These are phyloP conservation scores for Platycnemis pennipes DNA, from an alignment of 2,888 invertebrate genomes.

Conservation along the genomic window DNA sequence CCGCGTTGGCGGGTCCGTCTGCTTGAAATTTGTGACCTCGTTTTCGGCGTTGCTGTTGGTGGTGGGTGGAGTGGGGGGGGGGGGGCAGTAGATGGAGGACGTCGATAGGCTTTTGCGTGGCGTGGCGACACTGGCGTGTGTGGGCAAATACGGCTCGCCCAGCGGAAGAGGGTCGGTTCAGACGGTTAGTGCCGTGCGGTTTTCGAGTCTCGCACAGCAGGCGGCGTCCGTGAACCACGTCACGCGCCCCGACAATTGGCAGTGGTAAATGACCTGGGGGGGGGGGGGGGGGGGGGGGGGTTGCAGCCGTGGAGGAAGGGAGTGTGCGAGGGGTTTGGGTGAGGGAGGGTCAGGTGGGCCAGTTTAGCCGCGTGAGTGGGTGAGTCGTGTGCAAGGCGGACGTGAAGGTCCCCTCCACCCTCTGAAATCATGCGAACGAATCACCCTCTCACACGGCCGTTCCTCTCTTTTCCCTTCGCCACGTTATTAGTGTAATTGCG, in stretches of 20 bases:
- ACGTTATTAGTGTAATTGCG: neutral
- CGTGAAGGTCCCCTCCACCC: neutral
- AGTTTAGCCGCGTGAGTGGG: neutral
- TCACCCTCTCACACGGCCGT: neutral
- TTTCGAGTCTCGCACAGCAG: conserved; percentile 73
- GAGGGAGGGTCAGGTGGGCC: conserved; percentile 46
- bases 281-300: neutral
- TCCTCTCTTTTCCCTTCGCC: neutral
- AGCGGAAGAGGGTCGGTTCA: conserved; percentile 75
- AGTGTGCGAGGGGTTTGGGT: conserved; percentile 70
- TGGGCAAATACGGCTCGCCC: conserved; percentile 75
- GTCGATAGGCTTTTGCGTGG: conserved; percentile 1
- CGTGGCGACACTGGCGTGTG: conserved; percentile 19
- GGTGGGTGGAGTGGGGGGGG: neutral
- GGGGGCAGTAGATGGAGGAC: conserved; percentile 28
- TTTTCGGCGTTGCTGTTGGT: neutral
- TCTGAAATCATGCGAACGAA: neutral
- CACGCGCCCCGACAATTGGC: conserved; percentile 53
- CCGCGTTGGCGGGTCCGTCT: neutral
- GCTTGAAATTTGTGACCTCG: conserved; percentile 46
- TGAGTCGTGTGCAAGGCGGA: neutral
- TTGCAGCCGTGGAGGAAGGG: conserved; percentile 70
- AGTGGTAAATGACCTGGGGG: conserved; percentile 29
- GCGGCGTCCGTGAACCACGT: conserved; percentile 74
- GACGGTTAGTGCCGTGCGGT: conserved; percentile 50